Conservation (phyloP, 2,797 vertebrate genomes). For the Diplodus sargus region DNA sequence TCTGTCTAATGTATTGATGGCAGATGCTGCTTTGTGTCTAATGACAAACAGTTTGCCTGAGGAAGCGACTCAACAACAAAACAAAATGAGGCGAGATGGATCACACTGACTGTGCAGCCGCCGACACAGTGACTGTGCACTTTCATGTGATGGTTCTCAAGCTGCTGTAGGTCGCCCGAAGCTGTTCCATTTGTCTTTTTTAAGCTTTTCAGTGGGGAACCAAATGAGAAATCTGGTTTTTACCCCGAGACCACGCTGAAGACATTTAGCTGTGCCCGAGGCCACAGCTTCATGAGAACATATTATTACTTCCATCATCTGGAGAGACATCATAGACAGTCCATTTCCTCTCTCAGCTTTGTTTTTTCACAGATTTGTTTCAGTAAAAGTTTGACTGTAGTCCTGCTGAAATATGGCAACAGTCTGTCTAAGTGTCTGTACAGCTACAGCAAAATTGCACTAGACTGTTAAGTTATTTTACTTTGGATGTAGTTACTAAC, state of each 20-base stretch:
- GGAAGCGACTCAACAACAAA: conserved; percentile 45
- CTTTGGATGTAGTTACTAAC: not conserved
- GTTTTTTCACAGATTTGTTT: conserved; percentile 10
- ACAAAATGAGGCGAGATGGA: conserved; percentile 51
- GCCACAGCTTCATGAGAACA: conserved; percentile 56
- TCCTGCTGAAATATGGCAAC: not conserved
- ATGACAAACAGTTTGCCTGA: conserved; percentile 48
- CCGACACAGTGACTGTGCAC: conserved; percentile 33
- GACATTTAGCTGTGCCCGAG: conserved; percentile 59
- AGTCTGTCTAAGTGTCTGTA: not conserved
- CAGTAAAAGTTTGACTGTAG: conserved; percentile 4
- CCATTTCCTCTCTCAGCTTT: conserved; percentile 35
- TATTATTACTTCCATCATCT: conserved; percentile 69
- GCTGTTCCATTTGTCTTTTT: conserved; percentile 61
- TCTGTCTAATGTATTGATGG: conserved; percentile 29
- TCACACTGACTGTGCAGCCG: conserved; percentile 23
- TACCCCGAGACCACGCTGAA: conserved; percentile 54
- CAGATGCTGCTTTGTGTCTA: conserved; percentile 37
- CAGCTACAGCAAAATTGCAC: not conserved
- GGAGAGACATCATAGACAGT: conserved; percentile 48
- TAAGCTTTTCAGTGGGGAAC: conserved; percentile 65
- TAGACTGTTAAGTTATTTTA: not conserved
- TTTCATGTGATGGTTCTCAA: conserved; percentile 37
- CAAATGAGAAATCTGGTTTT: conserved; percentile 66
- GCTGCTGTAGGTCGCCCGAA: conserved; percentile 25